Evolutionary conservation across 2,797 vertebrate genomes (phyloP).

Genomic region (Arctocebus calabarensis): DNA sequence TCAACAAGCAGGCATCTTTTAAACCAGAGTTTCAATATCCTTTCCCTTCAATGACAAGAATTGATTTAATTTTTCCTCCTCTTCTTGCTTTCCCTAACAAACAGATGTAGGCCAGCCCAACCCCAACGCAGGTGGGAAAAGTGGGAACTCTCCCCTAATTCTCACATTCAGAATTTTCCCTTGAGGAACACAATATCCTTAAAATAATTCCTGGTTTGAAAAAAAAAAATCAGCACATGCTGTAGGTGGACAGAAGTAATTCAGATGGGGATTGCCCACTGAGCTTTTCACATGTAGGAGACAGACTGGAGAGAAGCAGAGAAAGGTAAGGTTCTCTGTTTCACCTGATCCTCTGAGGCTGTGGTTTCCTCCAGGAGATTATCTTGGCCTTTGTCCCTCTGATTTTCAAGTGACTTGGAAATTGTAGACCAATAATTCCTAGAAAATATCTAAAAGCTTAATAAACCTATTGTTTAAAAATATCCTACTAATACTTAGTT

Average conservation of each 20-base stretch:
- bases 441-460: constrained; percentile 58
- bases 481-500: constrained; percentile 45
- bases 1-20: background rate
- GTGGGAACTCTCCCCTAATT: background rate
- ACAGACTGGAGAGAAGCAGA: background rate
- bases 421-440: constrained; percentile 12
- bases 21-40: background rate
- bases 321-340: background rate
- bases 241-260: background rate
- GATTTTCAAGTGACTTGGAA: constrained; percentile 65
- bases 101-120: background rate
- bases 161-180: background rate
- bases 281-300: constrained; percentile 1
- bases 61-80: background rate
- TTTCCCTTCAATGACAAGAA: background rate
- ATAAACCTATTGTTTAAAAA: constrained; percentile 49
- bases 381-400: constrained; percentile 27
- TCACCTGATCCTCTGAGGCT: background rate
- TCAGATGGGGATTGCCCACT: background rate
- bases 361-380: constrained; percentile 34
- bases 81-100: background rate
- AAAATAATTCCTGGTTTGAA: constrained; percentile 28
- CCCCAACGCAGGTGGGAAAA: background rate
- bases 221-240: background rate
- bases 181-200: background rate